phyloP scores from a whole-genome alignment of 2,113 vertebrate species.

The Antennarius striatus region DNA sequence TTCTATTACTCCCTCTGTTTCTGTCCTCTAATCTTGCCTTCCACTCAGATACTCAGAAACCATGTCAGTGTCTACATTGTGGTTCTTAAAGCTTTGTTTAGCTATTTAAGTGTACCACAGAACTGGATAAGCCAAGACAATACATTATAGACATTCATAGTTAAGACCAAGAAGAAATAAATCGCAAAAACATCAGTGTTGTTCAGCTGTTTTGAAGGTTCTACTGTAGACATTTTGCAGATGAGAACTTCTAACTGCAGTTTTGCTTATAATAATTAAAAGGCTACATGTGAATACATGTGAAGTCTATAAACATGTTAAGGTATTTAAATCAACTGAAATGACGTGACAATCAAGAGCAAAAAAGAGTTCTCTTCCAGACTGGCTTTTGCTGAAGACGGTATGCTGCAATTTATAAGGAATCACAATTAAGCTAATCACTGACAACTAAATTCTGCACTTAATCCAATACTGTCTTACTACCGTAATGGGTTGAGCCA shows the following conservation, averaged over 20 bases:
- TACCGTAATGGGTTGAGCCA: background rate
- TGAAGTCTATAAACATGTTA: conserved; percentile 6
- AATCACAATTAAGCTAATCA: conserved; percentile 12
- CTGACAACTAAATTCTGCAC: conserved; percentile 19
- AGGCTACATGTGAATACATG: background rate
- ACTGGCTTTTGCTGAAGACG: background rate
- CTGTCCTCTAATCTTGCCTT: conserved; percentile 33
- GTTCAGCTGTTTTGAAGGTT: conserved; percentile 24
- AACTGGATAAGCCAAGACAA: conserved; percentile 40
- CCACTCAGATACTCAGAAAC: conserved; percentile 31
- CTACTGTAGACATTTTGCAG: conserved; percentile 3
- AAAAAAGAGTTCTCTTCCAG: background rate
- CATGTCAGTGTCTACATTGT: conserved; percentile 24
- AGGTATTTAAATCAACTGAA: conserved; percentile 12
- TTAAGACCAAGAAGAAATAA: conserved; percentile 7
- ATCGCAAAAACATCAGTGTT: conserved; percentile 43
- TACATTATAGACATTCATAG: conserved; percentile 44
- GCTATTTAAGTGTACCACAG: conserved; percentile 36
- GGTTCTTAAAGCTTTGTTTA: conserved; percentile 34
- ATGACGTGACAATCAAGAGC: background rate
- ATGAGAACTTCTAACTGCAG: conserved; percentile 4
- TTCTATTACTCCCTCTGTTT: conserved; percentile 27
- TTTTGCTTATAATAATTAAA: background rate
- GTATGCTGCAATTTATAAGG: background rate
- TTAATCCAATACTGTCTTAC: conserved; percentile 14